Base-by-base conservation (phyloP, 37 sponge, comb jelly and placozoan species). In the Hormiphora californensis region DNA sequence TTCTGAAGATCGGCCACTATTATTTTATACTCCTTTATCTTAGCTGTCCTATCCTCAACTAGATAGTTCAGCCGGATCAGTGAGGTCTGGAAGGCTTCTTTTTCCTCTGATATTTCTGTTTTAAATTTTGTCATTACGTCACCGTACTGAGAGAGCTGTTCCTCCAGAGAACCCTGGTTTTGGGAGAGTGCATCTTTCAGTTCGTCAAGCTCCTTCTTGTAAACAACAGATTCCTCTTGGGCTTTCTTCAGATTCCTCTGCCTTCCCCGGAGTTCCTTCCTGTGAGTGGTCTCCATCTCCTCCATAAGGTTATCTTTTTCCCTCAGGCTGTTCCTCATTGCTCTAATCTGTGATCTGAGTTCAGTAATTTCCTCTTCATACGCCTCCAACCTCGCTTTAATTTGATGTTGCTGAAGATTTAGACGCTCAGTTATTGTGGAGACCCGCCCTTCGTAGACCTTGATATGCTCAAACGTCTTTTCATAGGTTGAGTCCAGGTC, bases 41-140 rank as follows among this genome's bases (percentile, higher is more conserved):
- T 73, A 43, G 40, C 46, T 1, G 81, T 73, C n/a, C 81, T 1
- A 40, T 73, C 81, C 23, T 73, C 81, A 7, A 73, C 81, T 7
- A 73, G 44, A 46, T 36, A 73, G 27, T 73, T 73, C 22, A 73
- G 43, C 44, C 43, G 40, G 40, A 43, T 43, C 8, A 73, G 81
- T 0, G 81, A 73, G 81, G 12, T 40, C 46, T 73, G 81, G 81
- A 73, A 73, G 1, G 81, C 81, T 17, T 73, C 81, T 30, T 73
- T 73, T 19, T 73, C 81, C 44, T 73, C 36, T 4, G 81, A 73
- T 3, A 73, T 73, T 40, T 73, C 81, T 22, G 40, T 40, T 46
- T 33, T 39, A 28, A 73, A 73, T 41, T 73, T 73, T 1, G 81
- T 73, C 81, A 73, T 73, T 1, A 73, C 43, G 23, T 73, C 81